Conservation (phyloP, 2,888 invertebrate species). For the Noctua pronuba region DNA sequence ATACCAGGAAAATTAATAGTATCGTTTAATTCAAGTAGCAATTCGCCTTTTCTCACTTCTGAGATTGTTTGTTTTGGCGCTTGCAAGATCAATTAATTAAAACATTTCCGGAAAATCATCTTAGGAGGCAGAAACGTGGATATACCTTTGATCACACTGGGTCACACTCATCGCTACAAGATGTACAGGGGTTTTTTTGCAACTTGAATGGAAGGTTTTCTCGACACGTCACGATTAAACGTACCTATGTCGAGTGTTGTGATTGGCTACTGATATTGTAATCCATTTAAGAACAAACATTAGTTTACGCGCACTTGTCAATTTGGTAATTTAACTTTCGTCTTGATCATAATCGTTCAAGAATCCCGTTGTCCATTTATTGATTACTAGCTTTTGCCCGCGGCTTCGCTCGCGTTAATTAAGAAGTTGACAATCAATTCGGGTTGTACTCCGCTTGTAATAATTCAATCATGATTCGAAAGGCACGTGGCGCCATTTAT, state of each 20-base stretch:
- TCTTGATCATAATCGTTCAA: not conserved
- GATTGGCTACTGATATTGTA: not conserved
- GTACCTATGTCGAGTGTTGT: not conserved
- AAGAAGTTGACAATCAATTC: no score
- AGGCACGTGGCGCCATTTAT: no score
- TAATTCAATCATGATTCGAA: no score
- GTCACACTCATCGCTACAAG: not conserved
- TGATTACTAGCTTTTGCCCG: no score
- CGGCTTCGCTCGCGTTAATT: no score
- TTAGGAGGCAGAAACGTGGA: not conserved
- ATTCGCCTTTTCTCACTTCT: conserved; percentile 22
- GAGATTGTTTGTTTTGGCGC: conserved; percentile 35
- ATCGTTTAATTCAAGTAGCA: conserved; percentile 36
- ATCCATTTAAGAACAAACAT: not conserved
- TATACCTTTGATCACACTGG: not conserved
- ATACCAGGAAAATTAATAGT: conserved; percentile 33
- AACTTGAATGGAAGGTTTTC: not conserved
- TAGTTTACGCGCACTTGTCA: not conserved
- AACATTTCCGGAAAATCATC: conserved; percentile 19
- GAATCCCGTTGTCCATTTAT: not conserved
- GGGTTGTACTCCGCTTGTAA: no score
- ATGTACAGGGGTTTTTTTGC: not conserved
- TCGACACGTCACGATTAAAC: not conserved
- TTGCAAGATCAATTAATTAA: conserved; percentile 49
- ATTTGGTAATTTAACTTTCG: not conserved